Percentiles rank a stretch among this genome's conserved stretches.
Conservation (phyloP, 2,888 invertebrate genomes). For the Pyrocoelia pectoralis region DNA sequence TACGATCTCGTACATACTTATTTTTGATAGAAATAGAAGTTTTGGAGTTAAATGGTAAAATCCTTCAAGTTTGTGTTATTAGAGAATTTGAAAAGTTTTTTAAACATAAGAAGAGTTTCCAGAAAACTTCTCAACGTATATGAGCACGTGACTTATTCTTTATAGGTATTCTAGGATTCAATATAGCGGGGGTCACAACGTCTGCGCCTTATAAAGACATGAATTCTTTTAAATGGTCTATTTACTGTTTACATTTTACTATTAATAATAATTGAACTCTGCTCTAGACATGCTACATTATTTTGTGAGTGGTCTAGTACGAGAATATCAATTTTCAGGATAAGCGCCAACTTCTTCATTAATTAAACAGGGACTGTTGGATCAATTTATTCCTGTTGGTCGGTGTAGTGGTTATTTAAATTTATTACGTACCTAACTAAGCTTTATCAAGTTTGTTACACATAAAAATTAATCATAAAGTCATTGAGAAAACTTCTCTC, state of each 20-base stretch:
- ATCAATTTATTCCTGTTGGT: too few relatives aligned
- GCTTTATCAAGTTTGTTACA: too few relatives aligned
- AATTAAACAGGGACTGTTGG: too few relatives aligned
- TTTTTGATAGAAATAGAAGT: slow-evolving; percentile 11
- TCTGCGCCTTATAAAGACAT: slow-evolving; percentile 16
- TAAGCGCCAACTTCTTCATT: too few relatives aligned
- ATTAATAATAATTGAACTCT: too few relatives aligned
- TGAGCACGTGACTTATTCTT: slow-evolving; percentile 26
- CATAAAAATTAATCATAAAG: too few relatives aligned
- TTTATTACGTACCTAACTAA: too few relatives aligned
- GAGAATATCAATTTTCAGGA: too few relatives aligned
- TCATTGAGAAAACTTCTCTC: neutral
- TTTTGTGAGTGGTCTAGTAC: too few relatives aligned
- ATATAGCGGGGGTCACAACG: slow-evolving; percentile 26
- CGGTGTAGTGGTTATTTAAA: too few relatives aligned
- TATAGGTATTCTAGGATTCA: slow-evolving; percentile 24
- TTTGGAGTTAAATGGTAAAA: slow-evolving; percentile 21
- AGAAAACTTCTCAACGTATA: slow-evolving; percentile 17
- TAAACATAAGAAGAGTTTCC: slow-evolving; percentile 16
- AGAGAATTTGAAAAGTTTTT: slow-evolving; percentile 24
- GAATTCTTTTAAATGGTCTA: slow-evolving; percentile 16
- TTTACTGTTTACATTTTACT: slow-evolving; percentile 22
- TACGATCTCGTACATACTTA: slow-evolving; percentile 10
- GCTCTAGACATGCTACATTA: too few relatives aligned
- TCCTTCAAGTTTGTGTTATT: slow-evolving; percentile 23